Evolutionary conservation across 2,113 vertebrate genomes (phyloP).

Genomic region (Paramormyrops kingsleyae): DNA sequence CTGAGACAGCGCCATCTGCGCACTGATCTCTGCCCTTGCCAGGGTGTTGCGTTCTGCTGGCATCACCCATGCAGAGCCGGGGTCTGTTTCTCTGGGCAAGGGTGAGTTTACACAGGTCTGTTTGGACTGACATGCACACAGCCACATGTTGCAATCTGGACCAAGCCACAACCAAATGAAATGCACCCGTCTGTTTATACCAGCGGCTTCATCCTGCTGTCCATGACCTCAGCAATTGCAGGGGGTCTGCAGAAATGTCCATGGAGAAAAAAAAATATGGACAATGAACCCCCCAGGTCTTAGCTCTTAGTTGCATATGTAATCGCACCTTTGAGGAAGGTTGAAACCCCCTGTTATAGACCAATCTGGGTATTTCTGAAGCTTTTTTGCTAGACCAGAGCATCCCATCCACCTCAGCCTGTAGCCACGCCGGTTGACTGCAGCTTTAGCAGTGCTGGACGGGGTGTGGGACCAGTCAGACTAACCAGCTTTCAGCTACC

Average conservation of each 20-base stretch:
- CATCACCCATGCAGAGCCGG: slow-evolving; percentile 1
- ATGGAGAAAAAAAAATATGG: not conserved
- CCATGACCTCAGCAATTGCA: not conserved
- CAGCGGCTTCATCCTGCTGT: not conserved
- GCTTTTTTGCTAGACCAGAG: not conserved
- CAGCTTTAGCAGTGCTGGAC: not conserved
- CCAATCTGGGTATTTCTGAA: not conserved
- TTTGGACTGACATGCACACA: not conserved
- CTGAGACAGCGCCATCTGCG: not conserved
- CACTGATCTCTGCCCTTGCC: not conserved
- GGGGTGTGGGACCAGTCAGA: not conserved
- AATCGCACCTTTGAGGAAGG: not conserved
- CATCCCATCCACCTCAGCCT: not conserved
- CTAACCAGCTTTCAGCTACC: not conserved
- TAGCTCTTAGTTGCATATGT: not conserved
- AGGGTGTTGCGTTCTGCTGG: slow-evolving; percentile 1
- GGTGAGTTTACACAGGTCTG: not conserved
- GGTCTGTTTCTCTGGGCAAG: not conserved
- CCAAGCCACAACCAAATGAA: not conserved
- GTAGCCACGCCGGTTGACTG: not conserved
- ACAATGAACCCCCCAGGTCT: not conserved
- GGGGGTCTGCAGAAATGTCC: not conserved
- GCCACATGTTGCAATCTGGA: not conserved
- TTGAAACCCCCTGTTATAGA: not conserved
- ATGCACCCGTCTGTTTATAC: not conserved